A percentile compares a stretch with the other conserved stretches of the same genome.
These are phyloP conservation scores for Scophthalmus maximus DNA, from an alignment of 2,113 vertebrate species.

Conservation along the genomic window DNA sequence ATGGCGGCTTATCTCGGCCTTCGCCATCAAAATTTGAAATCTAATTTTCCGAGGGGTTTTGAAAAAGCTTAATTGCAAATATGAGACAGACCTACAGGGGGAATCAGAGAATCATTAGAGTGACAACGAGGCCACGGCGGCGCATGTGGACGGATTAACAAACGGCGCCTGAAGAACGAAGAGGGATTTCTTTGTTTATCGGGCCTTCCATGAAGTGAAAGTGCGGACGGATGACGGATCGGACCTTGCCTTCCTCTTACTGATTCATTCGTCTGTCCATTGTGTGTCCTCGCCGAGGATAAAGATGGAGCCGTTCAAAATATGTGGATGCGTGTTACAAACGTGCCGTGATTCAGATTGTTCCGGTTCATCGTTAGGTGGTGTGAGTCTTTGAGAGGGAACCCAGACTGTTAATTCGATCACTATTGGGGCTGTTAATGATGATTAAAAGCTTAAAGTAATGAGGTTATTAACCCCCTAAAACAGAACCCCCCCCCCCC, in stretches of 20 bases:
- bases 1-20: conserved; percentile 7
- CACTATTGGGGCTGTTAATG: background rate
- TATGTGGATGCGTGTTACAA: no score
- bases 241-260: conserved; percentile 6
- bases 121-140: conserved; percentile 24
- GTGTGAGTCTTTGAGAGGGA: background rate
- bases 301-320: no score
- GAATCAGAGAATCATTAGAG: background rate
- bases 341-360: no score
- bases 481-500: conserved; percentile 15
- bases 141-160: conserved; percentile 51
- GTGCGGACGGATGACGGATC: conserved; percentile 44
- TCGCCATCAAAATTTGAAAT: conserved; percentile 18
- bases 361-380: no score
- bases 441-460: conserved; percentile 15
- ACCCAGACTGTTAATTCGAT: background rate
- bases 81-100: conserved; percentile 11
- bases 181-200: conserved; percentile 55
- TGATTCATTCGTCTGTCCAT: conserved; percentile 50
- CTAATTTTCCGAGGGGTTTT: conserved; percentile 19
- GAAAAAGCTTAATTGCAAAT: conserved; percentile 45
- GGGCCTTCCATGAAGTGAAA: conserved; percentile 47
- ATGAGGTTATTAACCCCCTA: background rate
- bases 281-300: conserved; percentile 15
- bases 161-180: conserved; percentile 10